A percentile compares a stretch with the other conserved stretches of the same genome.
Conservation (phyloP, 2,888 invertebrate species). For the Cephus pulcher region DNA sequence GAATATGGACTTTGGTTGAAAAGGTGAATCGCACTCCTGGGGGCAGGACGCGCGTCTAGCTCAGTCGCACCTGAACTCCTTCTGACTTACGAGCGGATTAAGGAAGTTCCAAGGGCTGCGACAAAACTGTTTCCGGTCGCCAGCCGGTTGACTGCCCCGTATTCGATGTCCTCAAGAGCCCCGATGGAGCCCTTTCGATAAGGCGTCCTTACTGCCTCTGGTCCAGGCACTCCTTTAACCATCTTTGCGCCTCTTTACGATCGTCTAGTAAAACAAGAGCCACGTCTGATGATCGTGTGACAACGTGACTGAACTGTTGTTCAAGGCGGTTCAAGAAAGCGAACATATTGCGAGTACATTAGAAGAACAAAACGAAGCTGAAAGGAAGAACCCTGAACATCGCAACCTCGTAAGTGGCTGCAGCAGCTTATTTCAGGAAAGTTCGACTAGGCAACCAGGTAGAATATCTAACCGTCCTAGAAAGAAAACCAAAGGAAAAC, state of each 20-base stretch:
- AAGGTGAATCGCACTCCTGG: slow-evolving; percentile 52
- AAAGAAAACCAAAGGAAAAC: neutral
- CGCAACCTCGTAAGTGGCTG: neutral
- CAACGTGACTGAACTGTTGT: too few species aligned
- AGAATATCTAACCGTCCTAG: too few species aligned
- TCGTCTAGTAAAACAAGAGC: neutral
- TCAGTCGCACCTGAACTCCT: slow-evolving; percentile 48
- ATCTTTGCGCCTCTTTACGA: neutral
- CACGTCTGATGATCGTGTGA: too few species aligned
- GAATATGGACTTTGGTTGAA: slow-evolving; percentile 50
- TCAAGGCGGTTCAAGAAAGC: too few species aligned
- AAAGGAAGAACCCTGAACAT: neutral
- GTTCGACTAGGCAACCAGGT: too few species aligned
- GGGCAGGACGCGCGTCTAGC: slow-evolving; percentile 46
- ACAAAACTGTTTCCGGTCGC: slow-evolving; percentile 46
- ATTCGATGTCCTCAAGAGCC: slow-evolving; percentile 33
- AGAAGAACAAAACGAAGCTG: too few species aligned
- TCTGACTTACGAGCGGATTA: slow-evolving; percentile 54
- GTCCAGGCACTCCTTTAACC: neutral
- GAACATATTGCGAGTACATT: too few species aligned
- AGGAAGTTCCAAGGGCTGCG: slow-evolving; percentile 36
- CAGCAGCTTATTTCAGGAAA: neutral
- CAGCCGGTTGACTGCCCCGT: slow-evolving; percentile 42
- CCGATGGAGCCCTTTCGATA: neutral
- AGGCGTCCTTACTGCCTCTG: neutral